Base-by-base conservation (phyloP, 2,113 vertebrate species). In the Seriola rivoliana region DNA sequence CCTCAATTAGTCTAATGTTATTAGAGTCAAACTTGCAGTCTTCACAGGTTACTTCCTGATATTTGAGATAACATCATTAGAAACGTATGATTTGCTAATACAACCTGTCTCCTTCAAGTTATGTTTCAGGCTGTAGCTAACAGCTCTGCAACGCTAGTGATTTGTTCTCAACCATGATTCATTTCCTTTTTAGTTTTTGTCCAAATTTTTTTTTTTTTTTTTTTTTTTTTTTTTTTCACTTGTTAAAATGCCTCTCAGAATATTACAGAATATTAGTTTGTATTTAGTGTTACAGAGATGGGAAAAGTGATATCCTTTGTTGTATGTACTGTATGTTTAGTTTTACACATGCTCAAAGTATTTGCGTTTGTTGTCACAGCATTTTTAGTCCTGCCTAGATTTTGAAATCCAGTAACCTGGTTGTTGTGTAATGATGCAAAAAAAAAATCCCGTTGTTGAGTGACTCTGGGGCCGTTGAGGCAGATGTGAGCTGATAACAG, bases 401-500 rank as follows among this genome's bases (percentile, higher is more conserved):
- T 60, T 38, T 55, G 3, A 63, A 21, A 14, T 48, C n/a, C 42
- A 4, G 1, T 48, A 13, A 8, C 23, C 2, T 60, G 17, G 12
- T 57, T 48, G 32, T 44, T 71, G 69, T 42, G 19, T 62, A 19
- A 38, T 29, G 32, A 64, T 73, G 23, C 13, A 46, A 13, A 50
- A 14, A 64, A 16, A 67, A 69, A 44, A 23, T 25, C 21, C 52
- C 19, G 25, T 21, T 44, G 25, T 21, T 44, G 25, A 65, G 38
- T 58, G 60, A 29, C 46, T 13, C 23, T 19, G 42, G 67, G 21
- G 48, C 58, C 5, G 13, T 5, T 60, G 52, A 58, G 29, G 42
- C 76, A n/a, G 34, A 40, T 6, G 55, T 62, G 25, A 32, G 55
- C 71, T 81, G 64, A 58, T 67, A 81, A 60, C 42, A 8, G 5